A percentile compares a stretch with the other conserved stretches of the same genome.
Conservation (phyloP, 2,113 vertebrate species). For the Carassius auratus region DNA sequence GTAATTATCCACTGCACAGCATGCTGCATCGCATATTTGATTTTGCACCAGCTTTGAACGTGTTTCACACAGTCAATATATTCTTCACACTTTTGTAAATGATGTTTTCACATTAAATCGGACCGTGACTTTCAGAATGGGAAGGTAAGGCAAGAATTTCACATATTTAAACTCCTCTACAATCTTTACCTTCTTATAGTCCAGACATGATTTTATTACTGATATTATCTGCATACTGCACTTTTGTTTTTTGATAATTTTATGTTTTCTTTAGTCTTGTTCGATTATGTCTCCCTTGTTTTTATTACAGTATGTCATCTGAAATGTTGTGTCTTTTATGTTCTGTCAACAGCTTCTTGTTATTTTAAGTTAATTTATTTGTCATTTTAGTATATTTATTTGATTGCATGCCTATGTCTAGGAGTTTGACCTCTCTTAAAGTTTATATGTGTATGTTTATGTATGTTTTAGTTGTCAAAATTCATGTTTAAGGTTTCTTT, state of each 20-base stretch:
- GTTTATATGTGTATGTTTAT: slow-evolving; percentile 49
- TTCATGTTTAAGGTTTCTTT: not conserved
- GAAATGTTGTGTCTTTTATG: slow-evolving; percentile 45
- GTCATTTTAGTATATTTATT: slow-evolving; percentile 15
- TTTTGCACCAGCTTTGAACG: slow-evolving; percentile 74
- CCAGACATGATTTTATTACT: slow-evolving; percentile 59
- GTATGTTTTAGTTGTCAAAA: slow-evolving; percentile 35
- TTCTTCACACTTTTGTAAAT: slow-evolving; percentile 81
- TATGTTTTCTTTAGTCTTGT: slow-evolving; percentile 45
- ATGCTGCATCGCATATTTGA: slow-evolving; percentile 66
- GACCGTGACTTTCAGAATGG: slow-evolving; percentile 82
- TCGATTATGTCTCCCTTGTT: slow-evolving; percentile 18
- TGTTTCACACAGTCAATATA: slow-evolving; percentile 77
- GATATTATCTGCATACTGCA: slow-evolving; percentile 70
- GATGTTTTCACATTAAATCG: slow-evolving; percentile 82
- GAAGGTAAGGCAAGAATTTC: slow-evolving; percentile 83
- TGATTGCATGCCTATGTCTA: slow-evolving; percentile 47
- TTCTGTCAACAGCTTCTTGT: slow-evolving; percentile 41
- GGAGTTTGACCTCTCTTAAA: slow-evolving; percentile 52
- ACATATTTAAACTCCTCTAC: slow-evolving; percentile 71
- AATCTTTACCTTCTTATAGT: slow-evolving; percentile 66
- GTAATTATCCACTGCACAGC: slow-evolving; percentile 48
- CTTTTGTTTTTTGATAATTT: slow-evolving; percentile 62
- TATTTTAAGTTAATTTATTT: slow-evolving; percentile 29
- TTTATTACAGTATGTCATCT: slow-evolving; percentile 24